Base-by-base conservation (phyloP, 2,888 invertebrate species). In the Ceramica pisi region DNA sequence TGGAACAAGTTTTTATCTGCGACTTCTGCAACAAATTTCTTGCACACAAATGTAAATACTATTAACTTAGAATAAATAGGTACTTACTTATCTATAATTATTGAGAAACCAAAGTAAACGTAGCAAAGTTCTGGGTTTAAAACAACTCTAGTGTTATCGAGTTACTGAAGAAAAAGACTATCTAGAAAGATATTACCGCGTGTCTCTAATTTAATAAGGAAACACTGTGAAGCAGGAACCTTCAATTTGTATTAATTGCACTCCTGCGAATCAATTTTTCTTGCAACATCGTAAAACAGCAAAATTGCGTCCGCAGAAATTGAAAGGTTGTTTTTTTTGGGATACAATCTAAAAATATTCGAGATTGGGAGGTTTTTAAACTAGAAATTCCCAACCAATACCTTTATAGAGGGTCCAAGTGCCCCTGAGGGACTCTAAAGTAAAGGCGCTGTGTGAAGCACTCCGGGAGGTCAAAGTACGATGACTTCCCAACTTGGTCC, bases 381-480 rank as follows among this genome's bases (percentile, higher is more conserved):
- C 51, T 50, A 56, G 60, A 59, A 71, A 55, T 59, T 82, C 38
- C 19, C 48, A 80, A 60, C 65, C 61, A 68, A 75, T 71, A 71
- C 59, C 55, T 67, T 62, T 75, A 75, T 56, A n/a, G 53, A 56
- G 50, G 68, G 57, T 65, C 48, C 50, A 71, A 81, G 75, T 66
- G 67, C 38, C 51, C 83, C 66, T 26, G 7, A 38, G 83, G 65
- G 81, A 63, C 46, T 31, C 48, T 71, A 67, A 71, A 80, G 65
- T 65, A 75, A 59, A 62, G 59, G 14, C 57, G 41, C 53, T 71
- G 31, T 59, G 31, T 50, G 63, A 63, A 76, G 61, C 50, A 56
- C 46, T 55, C 41, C 26, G n/a, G 53, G 69, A 72, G 81, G 84
- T 81, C 78, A 73, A 70, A 72, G 60, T 59, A 74, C 82, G 19